Evolutionary conservation across 2,113 vertebrate species (phyloP).

Genomic region (Lutjanus erythropterus): DNA sequence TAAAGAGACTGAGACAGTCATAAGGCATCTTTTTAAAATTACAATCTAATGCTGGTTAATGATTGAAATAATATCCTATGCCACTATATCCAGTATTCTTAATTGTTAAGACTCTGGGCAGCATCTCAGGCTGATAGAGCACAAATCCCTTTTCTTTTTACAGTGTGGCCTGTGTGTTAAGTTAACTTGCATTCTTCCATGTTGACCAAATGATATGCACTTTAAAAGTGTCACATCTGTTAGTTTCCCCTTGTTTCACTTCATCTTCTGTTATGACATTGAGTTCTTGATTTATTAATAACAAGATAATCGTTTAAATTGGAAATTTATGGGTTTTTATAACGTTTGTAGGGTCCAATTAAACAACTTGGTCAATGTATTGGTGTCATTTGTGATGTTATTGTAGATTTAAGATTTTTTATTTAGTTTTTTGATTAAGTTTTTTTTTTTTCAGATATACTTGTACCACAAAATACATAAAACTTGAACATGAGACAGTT

Average conservation of each 20-base stretch:
- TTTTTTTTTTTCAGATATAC: too few relatives aligned
- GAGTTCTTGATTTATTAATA: constrained; percentile 15
- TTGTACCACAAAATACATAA: too few relatives aligned
- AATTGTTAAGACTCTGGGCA: neutral
- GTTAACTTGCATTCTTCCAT: constrained; percentile 14
- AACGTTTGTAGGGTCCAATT: constrained; percentile 69
- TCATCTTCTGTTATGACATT: constrained; percentile 13
- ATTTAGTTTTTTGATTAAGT: too few relatives aligned
- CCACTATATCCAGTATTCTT: neutral
- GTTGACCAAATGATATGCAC: constrained; percentile 76
- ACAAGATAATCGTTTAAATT: constrained; percentile 36
- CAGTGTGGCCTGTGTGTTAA: constrained; percentile 18
- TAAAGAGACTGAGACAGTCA: neutral
- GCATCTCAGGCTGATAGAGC: neutral
- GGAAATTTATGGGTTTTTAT: constrained; percentile 55
- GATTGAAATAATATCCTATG: neutral
- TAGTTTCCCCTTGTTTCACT: constrained; percentile 6
- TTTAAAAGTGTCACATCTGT: constrained; percentile 71
- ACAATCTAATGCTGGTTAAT: neutral
- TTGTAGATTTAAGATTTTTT: too few relatives aligned
- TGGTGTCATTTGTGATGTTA: constrained; percentile 14
- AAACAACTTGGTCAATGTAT: constrained; percentile 59
- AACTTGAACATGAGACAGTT: too few relatives aligned
- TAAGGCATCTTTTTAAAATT: neutral
- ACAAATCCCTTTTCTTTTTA: neutral